These are phyloP conservation scores for Scolopax mira DNA, from an alignment of 2,113 vertebrate genomes.

Conservation along the genomic window DNA sequence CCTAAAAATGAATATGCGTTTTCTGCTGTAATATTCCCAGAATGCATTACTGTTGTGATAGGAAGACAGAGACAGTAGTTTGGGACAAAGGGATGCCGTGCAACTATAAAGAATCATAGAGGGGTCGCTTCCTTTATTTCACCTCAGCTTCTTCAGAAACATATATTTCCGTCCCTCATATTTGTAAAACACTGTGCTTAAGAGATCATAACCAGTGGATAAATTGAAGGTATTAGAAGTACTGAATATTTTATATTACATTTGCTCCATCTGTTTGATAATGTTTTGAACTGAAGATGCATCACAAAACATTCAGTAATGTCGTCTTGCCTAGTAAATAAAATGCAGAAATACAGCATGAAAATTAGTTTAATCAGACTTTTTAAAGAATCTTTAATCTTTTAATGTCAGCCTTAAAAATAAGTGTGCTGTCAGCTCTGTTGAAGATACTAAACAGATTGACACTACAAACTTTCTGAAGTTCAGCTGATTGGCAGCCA, in stretches of 20 bases:
- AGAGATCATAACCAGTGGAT: not conserved
- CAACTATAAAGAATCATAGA: not conserved
- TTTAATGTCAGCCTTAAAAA: not conserved
- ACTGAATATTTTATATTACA: not conserved
- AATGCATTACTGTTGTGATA: not conserved
- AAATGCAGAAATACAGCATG: not conserved
- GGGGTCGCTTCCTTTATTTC: not conserved
- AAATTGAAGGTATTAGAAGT: not conserved
- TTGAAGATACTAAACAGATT: not conserved
- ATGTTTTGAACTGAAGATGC: not conserved
- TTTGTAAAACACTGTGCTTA: not conserved
- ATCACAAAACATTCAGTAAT: not conserved
- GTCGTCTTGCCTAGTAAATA: not conserved
- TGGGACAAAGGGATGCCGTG: not conserved
- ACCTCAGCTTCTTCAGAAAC: not conserved
- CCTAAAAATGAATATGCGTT: not conserved
- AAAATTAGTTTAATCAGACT: not conserved
- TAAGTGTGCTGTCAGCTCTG: not conserved
- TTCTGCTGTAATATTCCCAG: not conserved
- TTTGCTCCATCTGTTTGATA: not conserved
- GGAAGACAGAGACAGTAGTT: not conserved
- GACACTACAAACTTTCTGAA: not conserved
- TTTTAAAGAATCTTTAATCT: not conserved
- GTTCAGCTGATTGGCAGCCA: not conserved
- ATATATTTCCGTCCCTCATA: not conserved